Evolutionary conservation across 2,888 invertebrate species (phyloP), one percentile per base, ranked within the genome.

Genomic region (Drosophila borborema): DNA sequence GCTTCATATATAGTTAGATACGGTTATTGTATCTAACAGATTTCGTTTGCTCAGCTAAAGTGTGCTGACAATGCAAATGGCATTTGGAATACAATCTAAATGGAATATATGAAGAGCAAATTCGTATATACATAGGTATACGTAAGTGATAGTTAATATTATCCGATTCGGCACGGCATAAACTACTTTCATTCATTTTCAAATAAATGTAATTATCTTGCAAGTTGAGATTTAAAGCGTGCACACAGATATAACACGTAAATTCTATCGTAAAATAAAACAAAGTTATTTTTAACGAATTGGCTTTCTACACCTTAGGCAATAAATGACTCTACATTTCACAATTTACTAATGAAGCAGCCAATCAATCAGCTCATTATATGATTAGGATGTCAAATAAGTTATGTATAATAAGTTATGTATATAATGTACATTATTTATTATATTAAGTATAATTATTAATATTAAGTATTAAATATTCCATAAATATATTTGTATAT

Each of bases 1-100:
- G 65, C 59, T 41, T 36, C 40, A 48, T 55, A 23, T 54, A 61
- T 51, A 65, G 75, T 65, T 64, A 60, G 62, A 34, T 65, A 40
- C 76, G 65, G 64, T 70, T 69, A 62, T 81, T 71, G 55, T 60
- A 63, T 78, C 63, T 48, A 61, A 61, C 59, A 75, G 65, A 79
- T 77, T 66, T 72, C 40, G 72, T 67, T 80, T 59, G 49, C 53
- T 56, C 28, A 49, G 53, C 12, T 51, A 55, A 12, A 46, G 58
- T 49, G 49, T 66, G 70, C 68, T 64, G 84, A 84, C 82, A 76
- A 59, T 48, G 36, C 64, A 70, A 75, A 58, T 67, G 58, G 53
- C 46, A 56, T 51, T 71, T 53, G 61, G 38, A 46, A 10, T 45
- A 55, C 55, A 51, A 60, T 46, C 53, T 41, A 43, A 48, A 58